Evolutionary conservation across 2,888 invertebrate genomes (phyloP).

Genomic region (Laspeyria flexula): DNA sequence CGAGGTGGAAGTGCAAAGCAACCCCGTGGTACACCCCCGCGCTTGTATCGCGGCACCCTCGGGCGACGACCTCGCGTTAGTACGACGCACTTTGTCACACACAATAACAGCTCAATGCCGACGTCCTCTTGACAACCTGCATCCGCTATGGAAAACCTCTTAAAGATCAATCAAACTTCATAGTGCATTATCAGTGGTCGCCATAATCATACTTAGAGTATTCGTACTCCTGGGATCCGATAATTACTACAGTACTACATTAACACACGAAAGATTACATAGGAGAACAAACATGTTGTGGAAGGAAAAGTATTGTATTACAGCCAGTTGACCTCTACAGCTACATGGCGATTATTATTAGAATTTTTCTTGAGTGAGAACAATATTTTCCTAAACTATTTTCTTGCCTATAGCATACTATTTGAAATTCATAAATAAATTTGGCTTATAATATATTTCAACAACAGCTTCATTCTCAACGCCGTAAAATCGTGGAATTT

Average conservation of each 20-base stretch:
- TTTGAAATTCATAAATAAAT: background rate
- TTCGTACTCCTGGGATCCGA: background rate
- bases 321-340: background rate
- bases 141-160: slow-evolving; percentile 48
- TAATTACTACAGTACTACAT: background rate
- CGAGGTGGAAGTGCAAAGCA: slow-evolving; percentile 81
- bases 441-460: background rate
- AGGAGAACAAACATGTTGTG: background rate
- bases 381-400: background rate
- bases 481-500: slow-evolving; percentile 9
- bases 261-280: background rate
- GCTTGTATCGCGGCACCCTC: slow-evolving; percentile 36
- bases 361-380: background rate
- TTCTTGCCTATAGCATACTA: background rate
- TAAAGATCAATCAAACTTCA: slow-evolving; percentile 54
- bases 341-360: background rate
- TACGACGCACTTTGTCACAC: slow-evolving; percentile 50
- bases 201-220: background rate
- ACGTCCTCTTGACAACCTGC: slow-evolving; percentile 42
- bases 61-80: slow-evolving; percentile 76
- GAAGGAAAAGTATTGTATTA: background rate
- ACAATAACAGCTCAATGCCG: slow-evolving; percentile 48
- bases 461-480: background rate
- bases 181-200: slow-evolving; percentile 29
- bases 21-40: slow-evolving; percentile 67